These are phyloP conservation scores for Hycleus cichorii DNA, from an alignment of 1,140 invertebrate species.

Conservation along the genomic window DNA sequence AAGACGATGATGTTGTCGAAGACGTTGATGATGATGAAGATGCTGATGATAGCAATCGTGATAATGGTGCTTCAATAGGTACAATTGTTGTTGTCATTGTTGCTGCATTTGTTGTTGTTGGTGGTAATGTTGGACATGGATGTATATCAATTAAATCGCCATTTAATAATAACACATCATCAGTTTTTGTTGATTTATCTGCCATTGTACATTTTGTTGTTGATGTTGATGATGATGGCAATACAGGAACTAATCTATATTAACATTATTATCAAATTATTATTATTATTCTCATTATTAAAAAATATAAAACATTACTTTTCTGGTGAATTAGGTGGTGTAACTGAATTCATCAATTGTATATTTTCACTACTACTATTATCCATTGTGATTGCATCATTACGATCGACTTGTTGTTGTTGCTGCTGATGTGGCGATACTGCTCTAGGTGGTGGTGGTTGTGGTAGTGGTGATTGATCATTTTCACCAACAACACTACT, in stretches of 20 bases:
- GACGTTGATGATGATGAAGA: background rate
- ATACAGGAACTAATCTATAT: slow-evolving; percentile 37
- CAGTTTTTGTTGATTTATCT: slow-evolving; percentile 49
- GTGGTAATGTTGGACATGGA: slow-evolving; percentile 40
- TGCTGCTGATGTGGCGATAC: slow-evolving; percentile 23
- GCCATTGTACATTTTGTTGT: slow-evolving; percentile 43
- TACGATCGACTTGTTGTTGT: background rate
- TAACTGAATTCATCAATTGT: slow-evolving; percentile 43
- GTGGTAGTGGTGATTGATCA: background rate
- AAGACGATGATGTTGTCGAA: background rate
- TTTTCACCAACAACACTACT: slow-evolving; percentile 5
- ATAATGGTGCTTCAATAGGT: slow-evolving; percentile 16
- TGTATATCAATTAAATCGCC: slow-evolving; percentile 23
- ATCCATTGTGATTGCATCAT: slow-evolving; percentile 36
- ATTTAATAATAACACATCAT: slow-evolving; percentile 38
- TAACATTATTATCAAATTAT: background rate
- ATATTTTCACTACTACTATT: slow-evolving; percentile 39
- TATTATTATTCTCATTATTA: background rate
- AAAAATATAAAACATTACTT: slow-evolving; percentile 39
- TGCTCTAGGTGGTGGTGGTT: slow-evolving; percentile 21
- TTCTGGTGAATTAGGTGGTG: slow-evolving; percentile 53
- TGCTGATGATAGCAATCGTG: background rate
- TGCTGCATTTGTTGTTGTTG: slow-evolving; percentile 42
- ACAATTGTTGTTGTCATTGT: slow-evolving; percentile 43
- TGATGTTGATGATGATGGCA: background rate